A percentile compares a stretch with the other conserved stretches of the same genome.
phyloP scores from a whole-genome alignment of 2,888 invertebrate genomes.

The Xanthorhoe designata region DNA sequence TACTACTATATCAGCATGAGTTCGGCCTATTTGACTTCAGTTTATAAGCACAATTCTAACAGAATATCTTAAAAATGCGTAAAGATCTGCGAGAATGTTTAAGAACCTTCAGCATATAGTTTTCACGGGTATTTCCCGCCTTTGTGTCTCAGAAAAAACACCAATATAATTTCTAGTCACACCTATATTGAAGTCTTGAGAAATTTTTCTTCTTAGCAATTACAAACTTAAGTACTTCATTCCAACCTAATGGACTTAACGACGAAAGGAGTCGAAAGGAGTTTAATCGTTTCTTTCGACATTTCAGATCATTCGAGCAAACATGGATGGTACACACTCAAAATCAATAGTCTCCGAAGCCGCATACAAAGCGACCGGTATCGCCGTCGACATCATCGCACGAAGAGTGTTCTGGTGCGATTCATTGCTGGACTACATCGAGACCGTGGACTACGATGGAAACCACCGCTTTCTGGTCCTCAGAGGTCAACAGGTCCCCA shows the following conservation, averaged over 20 bases:
- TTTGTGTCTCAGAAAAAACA: too few species aligned
- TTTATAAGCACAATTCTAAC: neutral
- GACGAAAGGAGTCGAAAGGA: too few species aligned
- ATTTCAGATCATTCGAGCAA: constrained; percentile 89
- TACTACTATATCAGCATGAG: neutral
- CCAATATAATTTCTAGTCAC: too few species aligned
- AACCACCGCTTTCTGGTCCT: constrained; percentile 91
- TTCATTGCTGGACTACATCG: constrained; percentile 96
- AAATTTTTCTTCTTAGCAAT: too few species aligned
- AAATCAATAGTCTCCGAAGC: constrained; percentile 95
- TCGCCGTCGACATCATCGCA: constrained; percentile 95
- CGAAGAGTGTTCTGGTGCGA: constrained; percentile 98
- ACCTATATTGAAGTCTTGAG: too few species aligned
- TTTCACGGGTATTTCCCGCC: too few species aligned
- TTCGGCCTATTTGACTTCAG: too few species aligned
- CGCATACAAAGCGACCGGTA: constrained; percentile 96
- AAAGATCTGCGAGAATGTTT: too few species aligned
- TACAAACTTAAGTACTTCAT: too few species aligned
- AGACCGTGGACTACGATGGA: constrained; percentile 97
- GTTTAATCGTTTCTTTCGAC: neutral
- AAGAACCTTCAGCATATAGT: too few species aligned
- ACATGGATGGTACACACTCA: constrained; percentile 97
- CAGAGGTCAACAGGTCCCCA: constrained; percentile 93
- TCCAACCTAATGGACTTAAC: too few species aligned
- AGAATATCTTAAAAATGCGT: too few species aligned